Evolutionary conservation across 2,113 vertebrate genomes (phyloP).

Genomic region (Alectura lathami): DNA sequence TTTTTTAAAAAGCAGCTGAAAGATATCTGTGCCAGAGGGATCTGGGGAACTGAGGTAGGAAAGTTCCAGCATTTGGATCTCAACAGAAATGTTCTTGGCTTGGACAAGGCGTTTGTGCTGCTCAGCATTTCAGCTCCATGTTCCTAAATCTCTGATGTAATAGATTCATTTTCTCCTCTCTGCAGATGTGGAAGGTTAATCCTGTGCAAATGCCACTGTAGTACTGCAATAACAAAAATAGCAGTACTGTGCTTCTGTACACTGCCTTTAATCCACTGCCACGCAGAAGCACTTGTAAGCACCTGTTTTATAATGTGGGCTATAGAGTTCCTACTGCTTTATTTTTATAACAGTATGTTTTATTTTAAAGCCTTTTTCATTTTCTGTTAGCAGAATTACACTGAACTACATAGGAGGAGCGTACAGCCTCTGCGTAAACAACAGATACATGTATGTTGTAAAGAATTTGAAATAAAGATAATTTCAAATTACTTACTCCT

Average conservation of each 20-base stretch:
- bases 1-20: neutral
- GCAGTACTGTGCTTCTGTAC: neutral
- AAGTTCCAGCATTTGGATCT: neutral
- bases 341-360: neutral
- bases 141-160: neutral
- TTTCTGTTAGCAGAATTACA: neutral
- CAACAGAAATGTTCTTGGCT: neutral
- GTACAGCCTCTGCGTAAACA: neutral
- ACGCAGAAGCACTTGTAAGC: neutral
- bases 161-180: neutral
- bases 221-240: slow-evolving; percentile 29
- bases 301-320: neutral
- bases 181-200: neutral
- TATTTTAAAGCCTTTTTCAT: neutral
- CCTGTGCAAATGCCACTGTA: neutral
- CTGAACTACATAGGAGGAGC: neutral
- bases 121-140: neutral
- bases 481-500: neutral
- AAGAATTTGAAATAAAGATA: neutral
- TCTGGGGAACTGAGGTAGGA: neutral
- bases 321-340: neutral
- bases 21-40: neutral
- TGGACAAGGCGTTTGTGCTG: neutral
- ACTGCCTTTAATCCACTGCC: neutral
- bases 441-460: neutral